Base-by-base conservation (phyloP, 2,888 invertebrate species). In the Epinotia brunnichana region DNA sequence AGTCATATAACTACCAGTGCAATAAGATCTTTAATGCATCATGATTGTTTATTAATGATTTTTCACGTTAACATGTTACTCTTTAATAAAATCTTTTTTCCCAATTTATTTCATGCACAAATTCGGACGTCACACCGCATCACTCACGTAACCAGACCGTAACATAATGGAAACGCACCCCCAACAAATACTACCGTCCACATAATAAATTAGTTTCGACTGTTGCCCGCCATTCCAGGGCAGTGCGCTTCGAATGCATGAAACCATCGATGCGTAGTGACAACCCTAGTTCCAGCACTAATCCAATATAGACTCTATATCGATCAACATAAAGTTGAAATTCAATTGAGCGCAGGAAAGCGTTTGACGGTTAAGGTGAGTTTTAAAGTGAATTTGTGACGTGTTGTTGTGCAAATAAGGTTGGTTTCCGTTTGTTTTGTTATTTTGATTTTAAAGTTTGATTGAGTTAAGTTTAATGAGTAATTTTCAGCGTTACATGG, bases 161-260 rank as follows among this genome's bases (percentile, higher is more conserved):
- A 39, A 11, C 5, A 35, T 21, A 66, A 66, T 54, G 64, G 64
- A 66, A 29, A 64, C 66, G n/a, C 15, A 19, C n/a, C 2, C 21
- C 66, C 41, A 41, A 39, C 66, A 56, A 66, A 66, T 66, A 54
- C 64, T 39, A 67, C 24, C 54, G 67, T 48, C 44, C 66, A 66
- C 67, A 67, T 67, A 67, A 67, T 67, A 67, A 57, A 67, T 67
- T 67, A 48, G 67, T 67, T 67, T 67, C 67, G 67, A 67, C 67
- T 48, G 67, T 48, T 67, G 17, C 57, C 67, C 35, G 53, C 54
- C 57, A 29, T 67, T 67, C 57, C 67, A n/a, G 44, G 57, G 67
- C 44, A 44, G n/a, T 67, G 64, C 67, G 57, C 57, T 44, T 48
- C 29, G 44, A 67, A 67, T 67, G 67, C 67, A 67, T 66, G 67